These are phyloP conservation scores for Harmothoe impar DNA, from an alignment of 2,888 invertebrate species.

Conservation along the genomic window DNA sequence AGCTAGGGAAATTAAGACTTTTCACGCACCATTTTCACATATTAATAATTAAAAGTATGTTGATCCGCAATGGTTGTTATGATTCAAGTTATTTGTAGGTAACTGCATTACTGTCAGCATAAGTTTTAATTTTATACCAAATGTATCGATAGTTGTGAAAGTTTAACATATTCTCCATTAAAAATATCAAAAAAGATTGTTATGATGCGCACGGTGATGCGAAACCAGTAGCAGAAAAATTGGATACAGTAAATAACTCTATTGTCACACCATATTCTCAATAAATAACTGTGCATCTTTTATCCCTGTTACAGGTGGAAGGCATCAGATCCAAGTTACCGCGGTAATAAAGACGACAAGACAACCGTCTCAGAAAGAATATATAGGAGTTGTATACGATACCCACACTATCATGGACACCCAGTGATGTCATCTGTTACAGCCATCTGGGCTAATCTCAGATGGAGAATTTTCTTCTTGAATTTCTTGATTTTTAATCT, in stretches of 20 bases:
- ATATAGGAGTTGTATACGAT: too few species aligned
- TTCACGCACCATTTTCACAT: background rate
- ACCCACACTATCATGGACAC: too few species aligned
- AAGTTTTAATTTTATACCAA: too few species aligned
- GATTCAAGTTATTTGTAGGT: background rate
- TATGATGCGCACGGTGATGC: background rate
- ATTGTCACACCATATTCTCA: background rate
- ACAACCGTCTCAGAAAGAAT: too few species aligned
- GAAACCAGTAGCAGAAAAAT: too few species aligned
- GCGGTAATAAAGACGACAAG: background rate
- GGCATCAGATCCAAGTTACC: conserved; percentile 41
- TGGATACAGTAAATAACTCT: background rate
- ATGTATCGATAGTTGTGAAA: background rate
- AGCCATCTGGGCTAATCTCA: too few species aligned
- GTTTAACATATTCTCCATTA: too few species aligned
- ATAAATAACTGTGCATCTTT: too few species aligned
- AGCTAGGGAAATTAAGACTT: background rate
- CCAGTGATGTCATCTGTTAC: too few species aligned
- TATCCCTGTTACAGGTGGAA: conserved; percentile 13
- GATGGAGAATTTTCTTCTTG: too few species aligned
- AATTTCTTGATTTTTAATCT: too few species aligned
- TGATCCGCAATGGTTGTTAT: background rate
- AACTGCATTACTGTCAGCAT: too few species aligned
- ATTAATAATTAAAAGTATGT: background rate
- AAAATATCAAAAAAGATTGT: background rate